These are phyloP conservation scores for Panopea generosa DNA, from an alignment of 2,888 invertebrate genomes.

Conservation along the genomic window DNA sequence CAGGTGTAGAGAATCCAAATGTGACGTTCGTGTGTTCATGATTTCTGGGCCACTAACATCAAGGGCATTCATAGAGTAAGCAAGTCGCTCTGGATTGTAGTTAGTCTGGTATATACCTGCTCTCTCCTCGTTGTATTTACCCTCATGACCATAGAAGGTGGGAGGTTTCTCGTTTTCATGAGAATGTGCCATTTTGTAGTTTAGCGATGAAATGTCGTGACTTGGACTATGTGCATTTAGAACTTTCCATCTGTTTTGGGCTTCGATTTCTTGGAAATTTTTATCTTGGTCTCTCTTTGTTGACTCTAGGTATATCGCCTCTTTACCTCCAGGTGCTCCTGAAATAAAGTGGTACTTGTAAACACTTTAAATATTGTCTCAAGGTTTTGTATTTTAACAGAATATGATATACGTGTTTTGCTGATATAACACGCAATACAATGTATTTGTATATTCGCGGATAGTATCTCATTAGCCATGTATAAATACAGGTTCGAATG, in stretches of 20 bases:
- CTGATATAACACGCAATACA: not conserved
- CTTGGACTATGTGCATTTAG: conserved; percentile 77
- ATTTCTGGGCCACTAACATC: conserved; percentile 73
- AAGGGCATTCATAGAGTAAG: conserved; percentile 75
- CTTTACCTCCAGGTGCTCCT: conserved; percentile 63
- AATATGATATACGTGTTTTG: not conserved
- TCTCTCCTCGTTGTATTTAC: conserved; percentile 81
- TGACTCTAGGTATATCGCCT: conserved; percentile 66
- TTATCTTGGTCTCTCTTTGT: conserved; percentile 67
- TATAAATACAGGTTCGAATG: too few species aligned
- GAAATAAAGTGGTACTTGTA: too few species aligned
- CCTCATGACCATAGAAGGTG: conserved; percentile 83
- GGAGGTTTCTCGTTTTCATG: conserved; percentile 71
- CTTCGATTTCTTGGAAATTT: conserved; percentile 81
- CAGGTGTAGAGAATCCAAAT: conserved; percentile 77
- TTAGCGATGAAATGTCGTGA: conserved; percentile 78
- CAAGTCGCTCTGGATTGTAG: conserved; percentile 80
- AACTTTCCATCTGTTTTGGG: conserved; percentile 77
- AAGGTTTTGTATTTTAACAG: not conserved
- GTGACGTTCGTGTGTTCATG: conserved; percentile 76
- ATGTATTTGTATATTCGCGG: too few species aligned
- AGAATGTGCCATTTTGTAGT: conserved; percentile 74
- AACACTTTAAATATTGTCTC: too few species aligned
- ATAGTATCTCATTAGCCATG: too few species aligned
- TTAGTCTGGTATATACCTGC: conserved; percentile 82